phyloP scores from a whole-genome alignment of 2,888 invertebrate genomes.

The Plagodis pulveraria region DNA sequence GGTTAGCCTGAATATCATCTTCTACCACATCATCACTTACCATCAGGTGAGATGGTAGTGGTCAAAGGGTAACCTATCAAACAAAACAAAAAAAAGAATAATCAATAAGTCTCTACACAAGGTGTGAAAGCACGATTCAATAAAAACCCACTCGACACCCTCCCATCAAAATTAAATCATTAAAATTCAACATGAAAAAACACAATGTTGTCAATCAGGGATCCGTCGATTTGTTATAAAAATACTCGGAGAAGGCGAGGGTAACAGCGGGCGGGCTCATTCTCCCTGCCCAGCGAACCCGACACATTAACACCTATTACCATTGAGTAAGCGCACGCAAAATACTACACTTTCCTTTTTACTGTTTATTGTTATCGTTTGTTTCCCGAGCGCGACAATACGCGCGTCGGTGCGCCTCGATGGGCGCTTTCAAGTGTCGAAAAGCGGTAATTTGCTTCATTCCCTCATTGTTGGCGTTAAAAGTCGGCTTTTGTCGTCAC shows the following conservation, averaged over 20 bases:
- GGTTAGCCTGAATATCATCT: no score
- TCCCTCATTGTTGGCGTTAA: conserved; percentile 80
- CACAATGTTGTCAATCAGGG: conserved; percentile 73
- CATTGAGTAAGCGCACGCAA: conserved; percentile 70
- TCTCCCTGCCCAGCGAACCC: conserved; percentile 72
- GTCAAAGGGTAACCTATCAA: no score
- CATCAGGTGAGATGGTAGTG: no score
- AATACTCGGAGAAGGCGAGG: conserved; percentile 52
- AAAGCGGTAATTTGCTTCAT: conserved; percentile 82
- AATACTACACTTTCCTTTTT: conserved; percentile 82
- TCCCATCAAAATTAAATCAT: conserved; percentile 53
- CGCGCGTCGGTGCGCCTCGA: conserved; percentile 71
- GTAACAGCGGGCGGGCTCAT: conserved; percentile 52
- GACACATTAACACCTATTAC: conserved; percentile 81
- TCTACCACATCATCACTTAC: no score
- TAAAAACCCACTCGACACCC: conserved; percentile 1
- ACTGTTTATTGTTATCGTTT: conserved; percentile 83
- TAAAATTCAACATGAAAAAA: conserved; percentile 56
- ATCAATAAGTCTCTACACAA: not conserved
- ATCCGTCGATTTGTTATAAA: conserved; percentile 77
- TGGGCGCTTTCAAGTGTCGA: conserved; percentile 79
- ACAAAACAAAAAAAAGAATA: no score
- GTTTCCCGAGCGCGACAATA: conserved; percentile 79
- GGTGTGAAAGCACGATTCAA: conserved; percentile 1
- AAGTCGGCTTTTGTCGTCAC: conserved; percentile 82